Evolutionary conservation across 2,113 vertebrate species (phyloP).

Genomic region (Nettapus auritus): DNA sequence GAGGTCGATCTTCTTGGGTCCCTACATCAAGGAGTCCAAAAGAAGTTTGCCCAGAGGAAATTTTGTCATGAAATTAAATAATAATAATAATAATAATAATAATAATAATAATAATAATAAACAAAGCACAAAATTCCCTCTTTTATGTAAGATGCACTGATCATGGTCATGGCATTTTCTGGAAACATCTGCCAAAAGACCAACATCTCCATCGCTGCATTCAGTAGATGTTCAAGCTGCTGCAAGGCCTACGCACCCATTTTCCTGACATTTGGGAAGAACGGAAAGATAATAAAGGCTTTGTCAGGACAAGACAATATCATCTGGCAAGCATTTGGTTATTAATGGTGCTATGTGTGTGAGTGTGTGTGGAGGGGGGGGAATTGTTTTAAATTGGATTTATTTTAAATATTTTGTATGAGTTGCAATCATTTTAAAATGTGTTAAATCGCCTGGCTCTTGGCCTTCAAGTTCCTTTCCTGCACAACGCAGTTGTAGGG

Average conservation of each 20-base stretch:
- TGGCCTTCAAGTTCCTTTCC: slow-evolving; percentile 7
- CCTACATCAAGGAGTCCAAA: neutral
- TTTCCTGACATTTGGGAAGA: neutral
- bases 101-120: neutral
- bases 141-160: neutral
- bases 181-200: neutral
- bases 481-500: neutral
- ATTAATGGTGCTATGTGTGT: neutral
- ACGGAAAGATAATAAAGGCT: neutral
- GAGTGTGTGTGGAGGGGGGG: too few relatives aligned
- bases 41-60: neutral
- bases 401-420: slow-evolving; percentile 27
- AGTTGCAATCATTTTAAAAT: neutral
- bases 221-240: neutral
- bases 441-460: neutral
- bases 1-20: neutral
- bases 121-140: neutral
- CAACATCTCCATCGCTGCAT: fast-evolving
- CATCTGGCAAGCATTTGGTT: neutral
- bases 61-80: neutral
- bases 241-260: neutral
- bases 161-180: neutral
- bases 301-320: neutral
- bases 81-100: neutral
- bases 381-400: neutral